Percentiles rank a stretch among this genome's conserved stretches.
Conservation (phyloP, 2,797 vertebrate species). For the Steatocranus sp. region DNA sequence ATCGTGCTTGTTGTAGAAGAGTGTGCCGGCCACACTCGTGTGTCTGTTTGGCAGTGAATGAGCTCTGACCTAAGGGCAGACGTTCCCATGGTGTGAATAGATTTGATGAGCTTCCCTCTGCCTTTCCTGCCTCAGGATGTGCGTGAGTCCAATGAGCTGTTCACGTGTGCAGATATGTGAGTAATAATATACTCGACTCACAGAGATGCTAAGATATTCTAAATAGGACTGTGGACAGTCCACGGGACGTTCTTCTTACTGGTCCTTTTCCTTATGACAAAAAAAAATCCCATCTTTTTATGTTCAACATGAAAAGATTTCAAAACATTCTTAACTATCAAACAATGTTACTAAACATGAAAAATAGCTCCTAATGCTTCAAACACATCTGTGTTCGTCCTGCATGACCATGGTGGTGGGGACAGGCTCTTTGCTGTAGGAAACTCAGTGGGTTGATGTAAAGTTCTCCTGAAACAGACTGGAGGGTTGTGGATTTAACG, state of each 20-base stretch:
- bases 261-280: neutral
- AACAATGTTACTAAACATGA: neutral
- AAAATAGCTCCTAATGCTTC: rapidly evolving
- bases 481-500: neutral
- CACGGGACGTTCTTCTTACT: neutral
- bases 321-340: neutral
- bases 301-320: neutral
- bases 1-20: neutral
- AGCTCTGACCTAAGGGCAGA: neutral
- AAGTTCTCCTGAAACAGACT: neutral
- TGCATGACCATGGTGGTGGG: neutral
- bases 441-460: neutral
- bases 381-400: neutral
- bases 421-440: neutral
- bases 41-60: slow-evolving; percentile 16
- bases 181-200: neutral
- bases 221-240: neutral
- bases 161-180: neutral
- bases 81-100: slow-evolving; percentile 38
- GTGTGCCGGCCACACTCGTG: neutral
- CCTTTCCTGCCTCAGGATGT: slow-evolving; percentile 27
- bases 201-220: neutral
- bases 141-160: neutral
- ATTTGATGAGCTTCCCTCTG: neutral
- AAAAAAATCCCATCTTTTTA: neutral